These are phyloP conservation scores for Crypturellus undulatus DNA, from an alignment of 2,113 vertebrate genomes.

Conservation along the genomic window DNA sequence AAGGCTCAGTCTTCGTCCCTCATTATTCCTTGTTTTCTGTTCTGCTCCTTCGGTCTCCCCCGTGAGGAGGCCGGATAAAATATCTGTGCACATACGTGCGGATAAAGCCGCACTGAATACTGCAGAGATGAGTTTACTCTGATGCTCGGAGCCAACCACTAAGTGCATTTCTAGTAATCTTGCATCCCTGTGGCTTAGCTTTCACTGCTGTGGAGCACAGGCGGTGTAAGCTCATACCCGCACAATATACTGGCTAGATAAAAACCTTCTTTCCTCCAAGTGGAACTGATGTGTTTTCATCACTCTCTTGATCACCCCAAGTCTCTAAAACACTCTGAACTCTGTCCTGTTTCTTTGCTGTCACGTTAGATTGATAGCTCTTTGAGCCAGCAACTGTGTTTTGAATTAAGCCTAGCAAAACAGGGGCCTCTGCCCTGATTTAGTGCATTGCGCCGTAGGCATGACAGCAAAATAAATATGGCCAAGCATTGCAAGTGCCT, in stretches of 20 bases:
- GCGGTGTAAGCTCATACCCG: accelerated
- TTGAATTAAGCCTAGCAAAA: constrained; percentile 38
- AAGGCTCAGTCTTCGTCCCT: background rate
- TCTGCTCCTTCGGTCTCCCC: background rate
- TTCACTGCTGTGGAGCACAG: background rate
- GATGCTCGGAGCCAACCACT: background rate
- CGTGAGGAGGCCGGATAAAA: background rate
- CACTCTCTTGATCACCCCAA: constrained; percentile 30
- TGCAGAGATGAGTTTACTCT: background rate
- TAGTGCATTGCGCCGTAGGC: background rate
- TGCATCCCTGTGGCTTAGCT: background rate
- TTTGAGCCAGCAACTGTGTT: constrained; percentile 16
- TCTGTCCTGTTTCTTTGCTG: constrained; percentile 23
- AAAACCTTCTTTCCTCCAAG: constrained; percentile 17
- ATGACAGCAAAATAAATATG: constrained; percentile 51
- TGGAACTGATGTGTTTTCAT: constrained; percentile 56
- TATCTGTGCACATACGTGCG: background rate
- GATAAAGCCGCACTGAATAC: background rate
- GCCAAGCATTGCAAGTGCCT: background rate
- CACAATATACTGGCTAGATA: background rate
- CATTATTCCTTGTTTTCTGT: background rate
- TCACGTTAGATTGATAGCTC: constrained; percentile 51
- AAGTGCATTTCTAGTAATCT: background rate
- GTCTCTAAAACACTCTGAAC: constrained; percentile 39
- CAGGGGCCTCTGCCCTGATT: background rate